Percentiles rank a stretch among this genome's conserved stretches.
These are phyloP conservation scores for Melanocharis versteri DNA, from an alignment of 2,113 vertebrate species.

Conservation along the genomic window DNA sequence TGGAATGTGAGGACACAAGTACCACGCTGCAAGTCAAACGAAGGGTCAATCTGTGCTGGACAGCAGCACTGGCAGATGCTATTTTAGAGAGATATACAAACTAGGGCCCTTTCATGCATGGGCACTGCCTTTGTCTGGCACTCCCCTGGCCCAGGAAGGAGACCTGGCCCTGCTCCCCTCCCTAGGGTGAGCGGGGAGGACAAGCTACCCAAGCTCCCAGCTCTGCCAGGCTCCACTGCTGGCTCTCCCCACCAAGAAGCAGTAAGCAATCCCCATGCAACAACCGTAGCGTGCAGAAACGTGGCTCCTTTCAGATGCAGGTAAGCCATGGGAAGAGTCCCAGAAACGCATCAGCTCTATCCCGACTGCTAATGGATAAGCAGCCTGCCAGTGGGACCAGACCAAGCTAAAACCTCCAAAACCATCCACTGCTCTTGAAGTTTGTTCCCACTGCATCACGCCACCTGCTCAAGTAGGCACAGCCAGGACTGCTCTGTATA, in stretches of 20 bases:
- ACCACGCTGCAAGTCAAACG: accelerated
- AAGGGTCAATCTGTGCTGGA: not conserved
- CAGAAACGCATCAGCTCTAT: accelerated
- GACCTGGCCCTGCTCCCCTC: not conserved
- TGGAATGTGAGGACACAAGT: not conserved
- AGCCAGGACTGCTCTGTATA: not conserved
- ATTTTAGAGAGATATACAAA: not conserved
- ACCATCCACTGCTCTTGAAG: accelerated
- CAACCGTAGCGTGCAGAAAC: not conserved
- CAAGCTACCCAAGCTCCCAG: not conserved
- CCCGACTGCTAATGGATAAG: accelerated
- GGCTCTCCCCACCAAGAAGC: not conserved
- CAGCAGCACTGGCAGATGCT: not conserved
- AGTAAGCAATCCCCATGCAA: not conserved
- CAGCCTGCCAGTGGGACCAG: not conserved
- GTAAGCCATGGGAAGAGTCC: not conserved
- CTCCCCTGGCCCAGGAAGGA: not conserved
- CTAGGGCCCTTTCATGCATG: not conserved
- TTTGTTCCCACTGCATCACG: not conserved
- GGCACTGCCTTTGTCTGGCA: not conserved
- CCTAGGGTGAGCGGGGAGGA: accelerated
- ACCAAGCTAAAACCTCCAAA: not conserved
- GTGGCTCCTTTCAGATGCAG: not conserved
- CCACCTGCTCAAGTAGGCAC: not conserved
- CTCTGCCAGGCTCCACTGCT: not conserved